Base-by-base conservation (phyloP, 2,113 vertebrate species). In the Theristicus caerulescens region DNA sequence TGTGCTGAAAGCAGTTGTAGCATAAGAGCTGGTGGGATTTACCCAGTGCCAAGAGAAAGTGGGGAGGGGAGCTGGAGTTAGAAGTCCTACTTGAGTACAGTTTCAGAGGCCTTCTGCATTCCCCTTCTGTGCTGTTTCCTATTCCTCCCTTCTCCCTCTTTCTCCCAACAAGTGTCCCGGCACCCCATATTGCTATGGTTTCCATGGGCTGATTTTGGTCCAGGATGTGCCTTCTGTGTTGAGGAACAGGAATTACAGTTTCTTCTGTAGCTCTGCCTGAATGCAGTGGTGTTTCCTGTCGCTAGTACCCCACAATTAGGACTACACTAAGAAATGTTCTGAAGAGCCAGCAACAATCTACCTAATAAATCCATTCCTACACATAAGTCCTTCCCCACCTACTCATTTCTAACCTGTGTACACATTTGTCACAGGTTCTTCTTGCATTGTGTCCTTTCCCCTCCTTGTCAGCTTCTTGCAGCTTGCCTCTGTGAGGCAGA, bases 271-370 rank as follows among this genome's bases (percentile, higher is more conserved):
- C 10, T 14, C 88, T 62, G 12, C 13, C 11, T 74, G 54, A 36
- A 36, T 34, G 14, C 0, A 0, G 1, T 69, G 49, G 11, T 21
- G 13, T 80, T 95, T 79, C n/a, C 17, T n/a, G 1, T 78, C 0
- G 0, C 7, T 67, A 29, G 13, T 38, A 64, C 9, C 36, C 21
- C 2, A 10, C 17, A 46, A 10, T 67, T 82, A 32, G 16, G 65
- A 26, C 46, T 46, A 42, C 13, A 19, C 3, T 55, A 46, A 44
- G n/a, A 71, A 51, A 58, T 49, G 13, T 13, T 88, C n/a, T 47
- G 55, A 58, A 42, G 8, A 82, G 5, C 31, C 25, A 69, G 21
- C 16, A 90, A 17, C 29, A n/a, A 32, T 46, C 32, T 51, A 10
- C 57, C 24, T 32, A n/a, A 29, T 64, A 59, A 90, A 79, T 80